Base-by-base conservation (phyloP, 2,113 vertebrate genomes). In the Pygoscelis antarcticus region DNA sequence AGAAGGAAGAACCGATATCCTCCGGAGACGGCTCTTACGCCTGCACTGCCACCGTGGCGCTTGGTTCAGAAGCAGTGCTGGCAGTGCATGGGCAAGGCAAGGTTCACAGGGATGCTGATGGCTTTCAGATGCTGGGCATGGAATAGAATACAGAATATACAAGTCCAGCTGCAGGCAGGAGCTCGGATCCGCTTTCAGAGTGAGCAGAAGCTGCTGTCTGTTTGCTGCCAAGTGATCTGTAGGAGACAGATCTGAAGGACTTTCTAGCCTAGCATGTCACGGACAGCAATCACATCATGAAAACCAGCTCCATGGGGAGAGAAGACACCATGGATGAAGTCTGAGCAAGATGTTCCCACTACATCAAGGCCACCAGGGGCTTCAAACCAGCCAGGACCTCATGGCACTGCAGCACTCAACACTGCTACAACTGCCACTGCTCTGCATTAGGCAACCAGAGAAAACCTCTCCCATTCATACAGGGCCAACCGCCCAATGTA, bases 21-120 rank as follows among this genome's bases (percentile, higher is more conserved):
- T 60, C n/a, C 0, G 1, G 54, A 64, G 15, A 58, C 1, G 4
- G 57, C 12, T 76, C 36, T 51, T 23, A 49, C 0, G 11, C 32
- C n/a, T 46, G 47, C 25, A 20, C 51, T 5, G 3, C 40, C n/a
- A 6, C 42, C 1, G 5, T 42, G 80, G 19, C 29, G 7, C 32
- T 62, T 4, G 34, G 32, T 40, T 85, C 52, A 34, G 81, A 34
- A 65, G 69, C 51, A 38, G 23, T 2, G 2, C 15, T 57, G 58
- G 34, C 29, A 75, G 21, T 2, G 8, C 2, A 2, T 47, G 75
- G 54, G 61, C 38, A 71, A 27, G n/a, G 46, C n/a, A 61, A 66
- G 58, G 62, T 42, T 87, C 72, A 5, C 19, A 12, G 74, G 42
- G 57, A 22, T 66, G 69, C 40, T 72, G 58, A 40, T 20, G 74